Evolutionary conservation across 2,113 vertebrate species (phyloP), one percentile per base, ranked within the genome.

Genomic region (Tragelaphus imberbis): DNA sequence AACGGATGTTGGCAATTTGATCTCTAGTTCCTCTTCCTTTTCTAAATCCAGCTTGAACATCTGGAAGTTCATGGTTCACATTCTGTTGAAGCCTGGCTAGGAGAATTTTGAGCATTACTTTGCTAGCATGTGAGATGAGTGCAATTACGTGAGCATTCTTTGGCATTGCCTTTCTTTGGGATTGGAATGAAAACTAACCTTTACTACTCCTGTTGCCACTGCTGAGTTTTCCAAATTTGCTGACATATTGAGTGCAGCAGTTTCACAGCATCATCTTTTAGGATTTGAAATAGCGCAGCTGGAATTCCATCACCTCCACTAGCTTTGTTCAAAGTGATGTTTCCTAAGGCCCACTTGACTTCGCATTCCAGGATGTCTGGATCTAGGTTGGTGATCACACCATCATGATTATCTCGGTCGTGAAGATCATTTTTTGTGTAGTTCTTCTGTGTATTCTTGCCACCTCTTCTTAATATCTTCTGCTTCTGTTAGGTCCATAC

Each of bases 321-420:
- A 71, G 65, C 65, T 71, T 71, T 71, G 65, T 21, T 71, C 2
- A 4, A 36, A 68, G 65, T 68, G n/a, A 68, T 68, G n/a, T 21
- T 36, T 68, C 8, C 17, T 68, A 68, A 68, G 65, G 65, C n/a
- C n/a, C n/a, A 68, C n/a, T 71, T 36, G 65, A 71, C 19, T 71
- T 36, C 5, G 4, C 65, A 36, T 36, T 68, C n/a, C 65, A 71
- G 19, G 10, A 71, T 71, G 65, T 71, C 65, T 71, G n/a, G 4
- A 21, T 71, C 9, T 71, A 36, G n/a, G 65, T 12, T 36, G 17
- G 19, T 36, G n/a, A 71, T 71, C 65, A 71, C 9, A 71, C 65
- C n/a, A 71, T 1, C n/a, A 23, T 23, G 19, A 9, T 71, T 21
- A 36, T 36, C 65, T 36, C 9, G 9, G 65, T 71, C 1, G 0